Evolutionary conservation across 2,888 invertebrate species (phyloP), one percentile per base, ranked within the genome.

Genomic region (Aporophyla lueneburgensis): DNA sequence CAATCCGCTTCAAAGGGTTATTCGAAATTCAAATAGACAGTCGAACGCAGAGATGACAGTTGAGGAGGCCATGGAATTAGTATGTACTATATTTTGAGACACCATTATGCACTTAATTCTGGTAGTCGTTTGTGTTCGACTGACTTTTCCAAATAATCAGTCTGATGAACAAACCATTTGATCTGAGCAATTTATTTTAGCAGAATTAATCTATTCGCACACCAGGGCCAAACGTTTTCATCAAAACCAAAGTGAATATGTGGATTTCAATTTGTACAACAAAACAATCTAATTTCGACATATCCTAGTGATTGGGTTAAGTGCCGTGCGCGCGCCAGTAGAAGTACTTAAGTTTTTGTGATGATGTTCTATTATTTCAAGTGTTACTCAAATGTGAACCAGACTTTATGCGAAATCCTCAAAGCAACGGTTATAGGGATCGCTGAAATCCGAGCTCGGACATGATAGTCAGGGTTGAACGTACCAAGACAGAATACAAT

Each of bases 21-120:
- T 63, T 76, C 66, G 33, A 2, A 75, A 62, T 81, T 80, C n/a
- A 40, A 59, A 71, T 71, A 54, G 63, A 80, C 40, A 65, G 5
- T 56, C 10, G 14, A 58, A 71, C 54, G 59, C 73, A 59, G 14
- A n/a, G 27, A 54, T 70, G 80, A 63, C 58, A 59, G 58, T 70
- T 71, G 40, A 24, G 12, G 40, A 24, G 12, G 33, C 12, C 7
- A n/a, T 40, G 40, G 40, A 40, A 62, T 14, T 62, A n/a, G 40
- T 62, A 62, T 14, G 40, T 40, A n/a, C 62, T 14, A 14, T n/a
- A 21, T 21, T 14, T 10, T 33, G 33, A 33, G 27, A 14, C 9
- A 65, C 27, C 46, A 24, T 21, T 63, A 19, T 46, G 79, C 70
- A 65, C 53, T 78, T 58, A 46, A 63, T 49, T 53, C 12, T 49